A percentile compares a stretch with the other conserved stretches of the same genome.
Evolutionary conservation across 2,113 vertebrate species (phyloP).

Genomic region (Orycteropus afer): DNA sequence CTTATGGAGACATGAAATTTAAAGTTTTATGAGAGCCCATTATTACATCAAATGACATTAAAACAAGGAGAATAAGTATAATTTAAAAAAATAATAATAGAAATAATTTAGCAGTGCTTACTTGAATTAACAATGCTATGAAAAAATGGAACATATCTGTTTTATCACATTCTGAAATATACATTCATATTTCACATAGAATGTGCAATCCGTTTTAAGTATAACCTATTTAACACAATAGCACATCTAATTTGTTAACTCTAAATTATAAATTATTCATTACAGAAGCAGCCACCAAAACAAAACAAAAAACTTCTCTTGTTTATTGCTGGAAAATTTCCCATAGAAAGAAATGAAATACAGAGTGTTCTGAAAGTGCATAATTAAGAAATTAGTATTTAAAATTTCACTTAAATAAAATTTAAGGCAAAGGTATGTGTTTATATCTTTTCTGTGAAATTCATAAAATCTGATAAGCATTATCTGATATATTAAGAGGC

Average conservation of each 20-base stretch:
- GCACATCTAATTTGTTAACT: slow-evolving; percentile 62
- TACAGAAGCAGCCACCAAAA: neutral
- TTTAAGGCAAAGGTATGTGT: neutral
- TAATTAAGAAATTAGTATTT: slow-evolving; percentile 69
- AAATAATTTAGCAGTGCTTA: neutral
- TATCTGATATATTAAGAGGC: neutral
- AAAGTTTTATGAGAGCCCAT: neutral
- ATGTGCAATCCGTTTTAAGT: neutral
- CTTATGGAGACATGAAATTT: neutral
- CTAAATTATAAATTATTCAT: slow-evolving; percentile 64
- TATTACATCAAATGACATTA: neutral
- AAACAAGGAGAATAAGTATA: slow-evolving; percentile 1
- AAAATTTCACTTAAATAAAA: slow-evolving; percentile 65
- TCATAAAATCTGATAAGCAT: slow-evolving; percentile 42
- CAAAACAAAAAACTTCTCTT: neutral
- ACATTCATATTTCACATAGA: slow-evolving; percentile 7
- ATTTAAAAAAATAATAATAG: neutral
- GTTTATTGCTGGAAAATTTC: slow-evolving; percentile 46
- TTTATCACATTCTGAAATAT: neutral
- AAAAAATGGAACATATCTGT: neutral
- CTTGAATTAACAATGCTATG: neutral
- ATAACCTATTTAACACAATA: slow-evolving; percentile 38
- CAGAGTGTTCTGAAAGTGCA: slow-evolving; percentile 35
- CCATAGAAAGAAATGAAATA: slow-evolving; percentile 42
- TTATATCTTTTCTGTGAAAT: slow-evolving; percentile 18